phyloP scores from a whole-genome alignment of 2,797 vertebrate species.

The Pipistrellus kuhlii region DNA sequence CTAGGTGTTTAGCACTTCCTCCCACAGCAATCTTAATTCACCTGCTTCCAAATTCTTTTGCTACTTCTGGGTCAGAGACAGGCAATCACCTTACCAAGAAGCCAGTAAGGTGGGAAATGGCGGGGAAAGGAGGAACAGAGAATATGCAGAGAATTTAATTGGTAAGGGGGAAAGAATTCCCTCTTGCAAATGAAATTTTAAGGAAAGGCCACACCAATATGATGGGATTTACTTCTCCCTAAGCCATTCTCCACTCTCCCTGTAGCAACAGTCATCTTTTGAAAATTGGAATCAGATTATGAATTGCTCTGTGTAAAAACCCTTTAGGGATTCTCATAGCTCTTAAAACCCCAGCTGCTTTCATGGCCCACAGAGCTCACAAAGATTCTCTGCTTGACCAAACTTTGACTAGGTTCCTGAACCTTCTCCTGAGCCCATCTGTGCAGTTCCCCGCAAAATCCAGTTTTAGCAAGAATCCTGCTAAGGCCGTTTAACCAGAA shows the following conservation, averaged over 20 bases:
- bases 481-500: not conserved
- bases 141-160: conserved; percentile 44
- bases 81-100: conserved; percentile 28
- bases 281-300: conserved; percentile 69
- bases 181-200: conserved; percentile 61
- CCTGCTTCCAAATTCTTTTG: conserved; percentile 35
- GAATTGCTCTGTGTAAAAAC: conserved; percentile 52
- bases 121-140: not conserved
- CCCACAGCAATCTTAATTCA: not conserved
- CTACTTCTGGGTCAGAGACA: not conserved
- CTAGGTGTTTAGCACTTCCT: not conserved
- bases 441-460: not conserved
- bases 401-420: not conserved
- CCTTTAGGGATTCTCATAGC: not conserved
- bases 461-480: not conserved
- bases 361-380: not conserved
- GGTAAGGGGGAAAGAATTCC: conserved; percentile 43
- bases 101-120: conserved; percentile 21
- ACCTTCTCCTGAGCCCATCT: not conserved
- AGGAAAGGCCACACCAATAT: not conserved
- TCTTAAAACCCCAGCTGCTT: conserved; percentile 44
- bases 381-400: not conserved
- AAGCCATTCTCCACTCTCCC: not conserved
- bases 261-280: conserved; percentile 35
- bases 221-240: conserved; percentile 53